Conservation (phyloP, 2,113 vertebrate species). For the Perca flavescens region DNA sequence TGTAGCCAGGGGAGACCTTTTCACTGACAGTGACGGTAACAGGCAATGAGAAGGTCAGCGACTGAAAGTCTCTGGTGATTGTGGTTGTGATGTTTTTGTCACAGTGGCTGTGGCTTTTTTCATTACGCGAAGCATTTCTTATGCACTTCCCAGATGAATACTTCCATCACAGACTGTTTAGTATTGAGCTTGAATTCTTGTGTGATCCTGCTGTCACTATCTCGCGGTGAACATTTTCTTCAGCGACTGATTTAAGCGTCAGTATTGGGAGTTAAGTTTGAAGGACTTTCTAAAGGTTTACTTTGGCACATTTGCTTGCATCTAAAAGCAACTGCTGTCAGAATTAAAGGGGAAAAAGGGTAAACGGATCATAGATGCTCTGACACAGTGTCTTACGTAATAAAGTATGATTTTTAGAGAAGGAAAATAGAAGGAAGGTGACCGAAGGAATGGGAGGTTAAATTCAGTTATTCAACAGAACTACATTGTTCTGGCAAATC, state of each 20-base stretch:
- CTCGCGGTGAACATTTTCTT: neutral
- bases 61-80: conserved; percentile 35
- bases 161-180: neutral
- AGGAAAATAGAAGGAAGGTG: neutral
- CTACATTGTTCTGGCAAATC: conserved; percentile 13
- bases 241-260: neutral
- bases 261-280: neutral
- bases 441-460: conserved; percentile 1
- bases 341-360: neutral
- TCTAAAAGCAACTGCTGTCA: neutral
- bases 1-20: conserved; percentile 63
- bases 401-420: neutral
- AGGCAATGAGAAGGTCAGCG: conserved; percentile 62
- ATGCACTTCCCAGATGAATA: conserved; percentile 10
- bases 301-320: neutral
- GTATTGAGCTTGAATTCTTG: conserved; percentile 8
- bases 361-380: conserved; percentile 1
- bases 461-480: conserved; percentile 7
- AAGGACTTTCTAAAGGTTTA: conserved; percentile 9
- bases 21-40: conserved; percentile 54
- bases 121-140: neutral
- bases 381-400: neutral
- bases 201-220: conserved; percentile 10
- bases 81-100: conserved; percentile 46
- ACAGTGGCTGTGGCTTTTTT: conserved; percentile 1